Conservation (phyloP, 2,888 invertebrate genomes). For the Lycophotia porphyrea region DNA sequence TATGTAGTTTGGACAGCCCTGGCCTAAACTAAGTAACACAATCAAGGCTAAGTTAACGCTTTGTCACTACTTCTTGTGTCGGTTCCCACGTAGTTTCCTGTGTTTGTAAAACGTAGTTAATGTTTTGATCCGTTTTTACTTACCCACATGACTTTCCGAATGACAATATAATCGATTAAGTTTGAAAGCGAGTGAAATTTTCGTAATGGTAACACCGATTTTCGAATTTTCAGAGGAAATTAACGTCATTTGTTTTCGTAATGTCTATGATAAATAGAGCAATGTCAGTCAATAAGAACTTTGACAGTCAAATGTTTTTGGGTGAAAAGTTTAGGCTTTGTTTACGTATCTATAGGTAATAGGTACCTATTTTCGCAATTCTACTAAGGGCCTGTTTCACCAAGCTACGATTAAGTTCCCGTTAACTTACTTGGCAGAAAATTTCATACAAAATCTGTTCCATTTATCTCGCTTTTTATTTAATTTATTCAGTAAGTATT, state of each 20-base stretch:
- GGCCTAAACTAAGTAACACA: constrained; percentile 68
- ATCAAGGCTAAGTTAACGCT: constrained; percentile 65
- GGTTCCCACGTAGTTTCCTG: constrained; percentile 79
- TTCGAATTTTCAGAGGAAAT: constrained; percentile 58
- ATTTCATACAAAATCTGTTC: no score
- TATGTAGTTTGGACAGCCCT: no score
- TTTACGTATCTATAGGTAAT: neutral
- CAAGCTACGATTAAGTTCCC: no score
- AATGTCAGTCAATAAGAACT: constrained; percentile 29
- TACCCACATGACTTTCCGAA: constrained; percentile 71
- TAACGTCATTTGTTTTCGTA: constrained; percentile 54
- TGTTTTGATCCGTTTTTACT: constrained; percentile 73
- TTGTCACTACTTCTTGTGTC: constrained; percentile 65
- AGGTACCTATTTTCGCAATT: no score
- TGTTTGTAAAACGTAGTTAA: constrained; percentile 71
- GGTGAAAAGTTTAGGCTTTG: constrained; percentile 11
- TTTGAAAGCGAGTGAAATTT: constrained; percentile 75
- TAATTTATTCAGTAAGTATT: no score
- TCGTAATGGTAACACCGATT: constrained; percentile 43
- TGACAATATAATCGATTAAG: constrained; percentile 76
- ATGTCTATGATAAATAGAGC: constrained; percentile 55
- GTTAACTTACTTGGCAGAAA: no score
- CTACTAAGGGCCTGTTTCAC: no score
- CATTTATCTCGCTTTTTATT: no score
- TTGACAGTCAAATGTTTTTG: constrained; percentile 20